Conservation (phyloP, 2,113 vertebrate genomes). For the Rana temporaria region DNA sequence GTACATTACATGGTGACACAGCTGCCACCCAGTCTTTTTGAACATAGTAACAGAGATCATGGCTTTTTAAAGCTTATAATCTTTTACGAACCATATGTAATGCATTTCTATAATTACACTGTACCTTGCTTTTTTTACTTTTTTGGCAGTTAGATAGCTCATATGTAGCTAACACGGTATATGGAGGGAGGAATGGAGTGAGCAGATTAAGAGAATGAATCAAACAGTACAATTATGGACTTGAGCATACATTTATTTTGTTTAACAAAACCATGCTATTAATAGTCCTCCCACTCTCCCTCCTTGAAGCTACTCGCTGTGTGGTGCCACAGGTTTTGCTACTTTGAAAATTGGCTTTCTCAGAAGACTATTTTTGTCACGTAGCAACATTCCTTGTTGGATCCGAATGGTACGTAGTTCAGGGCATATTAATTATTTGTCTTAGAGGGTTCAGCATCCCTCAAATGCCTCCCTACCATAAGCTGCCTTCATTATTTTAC, state of each 20-base stretch:
- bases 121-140: neutral
- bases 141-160: neutral
- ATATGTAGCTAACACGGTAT: neutral
- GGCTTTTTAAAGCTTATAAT: neutral
- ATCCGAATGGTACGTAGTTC: neutral
- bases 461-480: neutral
- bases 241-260: conserved; percentile 15
- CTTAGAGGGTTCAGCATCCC: neutral
- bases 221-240: conserved; percentile 8
- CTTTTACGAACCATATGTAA: neutral
- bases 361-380: conserved; percentile 39
- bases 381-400: conserved; percentile 23
- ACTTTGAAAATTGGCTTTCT: conserved; percentile 32
- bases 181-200: neutral
- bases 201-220: conserved; percentile 15
- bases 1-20: neutral
- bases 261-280: conserved; percentile 46
- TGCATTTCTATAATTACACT: neutral
- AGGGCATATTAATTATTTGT: neutral
- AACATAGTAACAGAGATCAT: neutral
- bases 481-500: neutral
- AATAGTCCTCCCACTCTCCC: conserved; percentile 29
- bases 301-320: neutral
- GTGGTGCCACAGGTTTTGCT: conserved; percentile 14
- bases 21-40: neutral